Evolutionary conservation across 2,797 vertebrate genomes (phyloP), one percentile per base, ranked within the genome.

Genomic region (Sebastes nivosus): DNA sequence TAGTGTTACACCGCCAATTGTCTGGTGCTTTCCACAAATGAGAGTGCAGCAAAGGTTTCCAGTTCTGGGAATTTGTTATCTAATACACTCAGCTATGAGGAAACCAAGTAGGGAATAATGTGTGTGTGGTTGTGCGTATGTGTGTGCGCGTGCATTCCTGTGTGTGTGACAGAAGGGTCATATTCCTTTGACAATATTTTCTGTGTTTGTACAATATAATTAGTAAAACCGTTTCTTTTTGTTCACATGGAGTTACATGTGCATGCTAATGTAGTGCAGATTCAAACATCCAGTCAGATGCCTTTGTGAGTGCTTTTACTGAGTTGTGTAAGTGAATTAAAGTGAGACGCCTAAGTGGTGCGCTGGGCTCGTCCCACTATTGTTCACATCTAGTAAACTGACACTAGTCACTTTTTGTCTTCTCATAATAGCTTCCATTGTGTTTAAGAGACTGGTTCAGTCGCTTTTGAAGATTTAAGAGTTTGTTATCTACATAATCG

Each of bases 41-140:
- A 58, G 38, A 29, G 36, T 6, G 9, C 25, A 18, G 73, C n/a
- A 29, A 63, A 18, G 32, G 61, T 69, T 79, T 68, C 36, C n/a
- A 69, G 27, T 84, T 58, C 71, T 75, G 72, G 67, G 76, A 87
- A 78, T 59, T 32, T 32, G 59, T 87, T 77, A 79, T 55, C 59
- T 79, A 87, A 86, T 64, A 80, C 13, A 58, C 3, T 8, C 9
- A 58, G 50, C 27, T 70, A 50, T 69, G 72, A 73, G 46, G 71
- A 83, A 80, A 72, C 59, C 12, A 57, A 58, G 29, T 52, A 29
- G 2, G 22, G 12, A 13, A 22, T 30, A 57, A 8, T 58, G 52
- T 50, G 20, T 25, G 29, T 69, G 30, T 69, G n/a, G 22, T 20
- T 20, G 4, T 20, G 29, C 42, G 27, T 32, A 5, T 32, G 38